These are phyloP conservation scores for Nibea coibor DNA, from an alignment of 2,113 vertebrate species.

Conservation along the genomic window DNA sequence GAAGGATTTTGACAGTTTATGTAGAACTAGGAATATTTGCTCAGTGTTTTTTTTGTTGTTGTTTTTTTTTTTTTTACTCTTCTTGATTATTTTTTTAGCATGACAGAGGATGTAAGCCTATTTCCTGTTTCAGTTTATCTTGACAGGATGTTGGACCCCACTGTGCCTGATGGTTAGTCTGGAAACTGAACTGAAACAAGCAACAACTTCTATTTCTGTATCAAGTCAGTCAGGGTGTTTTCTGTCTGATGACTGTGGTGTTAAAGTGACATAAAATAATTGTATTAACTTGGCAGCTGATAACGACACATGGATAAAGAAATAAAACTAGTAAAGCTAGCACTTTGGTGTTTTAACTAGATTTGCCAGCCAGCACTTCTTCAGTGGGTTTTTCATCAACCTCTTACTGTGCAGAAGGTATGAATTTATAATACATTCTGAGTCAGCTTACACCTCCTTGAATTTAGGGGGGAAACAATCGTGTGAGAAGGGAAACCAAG, in stretches of 20 bases:
- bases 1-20: too few relatives aligned
- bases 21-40: too few relatives aligned
- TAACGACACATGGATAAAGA: too few relatives aligned
- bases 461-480: neutral
- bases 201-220: neutral
- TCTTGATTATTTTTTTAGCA: neutral
- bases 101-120: slow-evolving; percentile 44
- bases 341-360: neutral
- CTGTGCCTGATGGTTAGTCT: neutral
- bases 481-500: neutral
- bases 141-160: neutral
- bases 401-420: neutral
- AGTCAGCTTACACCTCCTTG: neutral
- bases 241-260: neutral
- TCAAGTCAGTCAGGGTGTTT: neutral
- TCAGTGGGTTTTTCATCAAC: neutral
- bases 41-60: too few relatives aligned
- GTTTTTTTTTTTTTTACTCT: neutral
- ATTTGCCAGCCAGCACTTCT: neutral
- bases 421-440: too few relatives aligned
- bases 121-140: slow-evolving; percentile 68
- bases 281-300: neutral
- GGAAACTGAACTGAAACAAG: slow-evolving; percentile 30
- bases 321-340: neutral
- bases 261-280: neutral